Evolutionary conservation across 2,888 invertebrate species (phyloP), one percentile per base, ranked within the genome.

Genomic region (Habroteleia sp.): DNA sequence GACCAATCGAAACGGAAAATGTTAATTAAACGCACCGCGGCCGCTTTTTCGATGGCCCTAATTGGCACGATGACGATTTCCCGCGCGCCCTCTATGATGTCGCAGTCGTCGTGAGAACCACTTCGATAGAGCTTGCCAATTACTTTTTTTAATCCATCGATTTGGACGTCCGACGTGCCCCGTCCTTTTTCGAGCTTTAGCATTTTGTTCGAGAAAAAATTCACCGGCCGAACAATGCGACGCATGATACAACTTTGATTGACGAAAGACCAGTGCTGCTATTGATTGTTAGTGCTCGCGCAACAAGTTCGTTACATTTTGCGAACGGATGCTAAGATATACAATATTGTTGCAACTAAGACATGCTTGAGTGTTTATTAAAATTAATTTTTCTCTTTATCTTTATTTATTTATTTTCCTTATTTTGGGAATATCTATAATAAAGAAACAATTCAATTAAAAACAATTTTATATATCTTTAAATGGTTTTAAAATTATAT

Each of bases 1-100:
- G 81, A 80, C 83, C 82, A 82, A 83, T 84, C 83, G 82, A 81
- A 83, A 82, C 83, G 85, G 85, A 87, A 87, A 87, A 87, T 85
- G 87, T 87, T 87, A 87, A 87, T 87, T 87, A 86, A 86, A 83
- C 83, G 81, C 79, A 78, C 75, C 78, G 79, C 77, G 80, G 76
- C 73, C 72, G 80, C 79, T 82, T 81, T 83, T 79, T 81, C 78
- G 79, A 77, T 74, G 77, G 42, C 71, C 79, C 82, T 85, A 86
- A 86, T 86, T 86, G 84, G 83, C 79, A 77, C 77, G 68, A 66
- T 80, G 82, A 82, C 80, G 80, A 82, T 82, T 81, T 80, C 81
- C 77, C 56, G 50, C 39, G 72, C 44, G 54, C 63, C 42, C 42
- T 58, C 72, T 72, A 60, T 73, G 65, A 65, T 29, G 73, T 44